Base-by-base conservation (phyloP, 2,888 invertebrate genomes). In the Drosophila prostipennis region DNA sequence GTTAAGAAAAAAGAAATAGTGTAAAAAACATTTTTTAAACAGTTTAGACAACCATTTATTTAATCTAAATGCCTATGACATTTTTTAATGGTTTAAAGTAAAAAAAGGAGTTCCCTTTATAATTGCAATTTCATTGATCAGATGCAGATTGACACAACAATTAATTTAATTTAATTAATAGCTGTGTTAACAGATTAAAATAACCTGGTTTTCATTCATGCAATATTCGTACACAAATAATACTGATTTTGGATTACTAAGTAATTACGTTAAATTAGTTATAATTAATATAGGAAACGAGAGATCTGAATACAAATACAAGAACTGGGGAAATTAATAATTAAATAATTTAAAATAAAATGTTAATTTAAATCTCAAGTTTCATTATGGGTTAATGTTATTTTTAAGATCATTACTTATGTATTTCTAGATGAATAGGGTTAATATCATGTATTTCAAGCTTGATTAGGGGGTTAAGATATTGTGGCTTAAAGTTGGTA, bases 391-490 rank as follows among this genome's bases (percentile, higher is more conserved):
- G 32, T 34, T 10, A 11, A 34, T 10, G 32, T 10, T 34, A 11
- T 32, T 32, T 8, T 32, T 7, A 32, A 34, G 32, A 34, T 10
- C 32, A 10, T 34, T 34, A 34, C 3, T 3, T 11, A 34, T 34
- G 32, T 8, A 10, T 10, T 29, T 29, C 29, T 7, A 29, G 32
- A 3, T 10, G 0, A 3, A 3, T 5, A 16, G 43, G 23, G 23
- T 13, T 23, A n/a, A 26, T 4, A 45, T 8, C 26, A 26, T 26
- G n/a, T 8, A 6, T 8, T 8, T 0, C n/a, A n/a, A 14, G 14
- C n/a, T 6, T 36, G 10, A 52, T 37, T 52, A 26, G 26, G 10
- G 55, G 56, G 53, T 37, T 56, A 36, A 57, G 36, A 37, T 13
- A 13, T 4, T 34, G 6, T 13, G 29, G 10, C 32, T 32, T 48